Evolutionary conservation across 2,113 vertebrate genomes (phyloP), one percentile per base, ranked within the genome.

Genomic region (Embiotoca jacksoni): DNA sequence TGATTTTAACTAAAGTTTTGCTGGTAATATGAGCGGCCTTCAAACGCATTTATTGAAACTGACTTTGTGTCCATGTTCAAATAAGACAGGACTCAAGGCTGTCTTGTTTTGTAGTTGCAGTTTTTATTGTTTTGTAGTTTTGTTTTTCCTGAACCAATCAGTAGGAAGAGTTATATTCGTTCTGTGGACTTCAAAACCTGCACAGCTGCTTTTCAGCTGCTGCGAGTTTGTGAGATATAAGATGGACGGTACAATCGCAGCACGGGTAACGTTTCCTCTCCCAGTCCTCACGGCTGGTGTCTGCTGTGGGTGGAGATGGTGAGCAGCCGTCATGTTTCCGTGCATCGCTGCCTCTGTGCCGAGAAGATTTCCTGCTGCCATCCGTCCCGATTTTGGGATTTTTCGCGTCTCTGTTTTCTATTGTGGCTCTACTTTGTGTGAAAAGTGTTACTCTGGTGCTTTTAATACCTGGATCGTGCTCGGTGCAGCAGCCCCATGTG

Each of bases 321-420:
- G 72, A 76, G 13, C 50, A 69, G 52, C 58, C 33, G 5, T 67
- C 74, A 54, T 66, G 75, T 76, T 69, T 59, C 54, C 78, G 63
- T 31, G 75, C 64, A 46, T 72, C 44, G 32, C 63, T 47, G 47
- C 73, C 32, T 16, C 49, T 56, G 54, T 7, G 3, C 55, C 15
- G 35, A 53, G 37, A 54, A 78, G 36, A 66, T 76, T 50, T 78
- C 41, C 35, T 49, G 53, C 72, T 60, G 52, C 69, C 64, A 30
- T 73, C 65, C 53, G 37, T 77, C 53, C 53, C 58, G 67, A 57
- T 66, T 67, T 73, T 35, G 23, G 23, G 23, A 23, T 23, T 23
- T 23, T 23, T 23, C 23, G 23, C 23, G 23, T 23, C 23, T 23
- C 14, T 57, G 5, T 59, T 84, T 61, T 58, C 37, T 56, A 49